Percentiles rank a stretch among this genome's conserved stretches.
Evolutionary conservation across 2,797 vertebrate species (phyloP).

Genomic region (Heterohyrax brucei): DNA sequence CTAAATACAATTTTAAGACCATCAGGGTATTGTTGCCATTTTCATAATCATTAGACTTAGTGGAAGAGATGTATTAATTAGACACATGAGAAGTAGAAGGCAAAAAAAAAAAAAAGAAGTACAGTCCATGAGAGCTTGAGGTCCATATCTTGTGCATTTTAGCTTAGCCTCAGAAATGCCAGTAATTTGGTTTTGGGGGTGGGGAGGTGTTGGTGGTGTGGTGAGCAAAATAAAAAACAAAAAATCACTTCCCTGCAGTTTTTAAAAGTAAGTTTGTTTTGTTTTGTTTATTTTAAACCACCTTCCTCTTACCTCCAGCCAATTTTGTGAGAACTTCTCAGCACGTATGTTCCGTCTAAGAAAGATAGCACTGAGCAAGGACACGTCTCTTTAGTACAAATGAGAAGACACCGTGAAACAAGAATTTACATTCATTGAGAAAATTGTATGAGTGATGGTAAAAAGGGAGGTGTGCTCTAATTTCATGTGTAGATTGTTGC

Average conservation of each 20-base stretch:
- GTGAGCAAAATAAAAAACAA: background rate
- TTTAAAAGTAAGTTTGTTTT: background rate
- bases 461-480: background rate
- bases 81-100: slow-evolving; percentile 64
- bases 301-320: background rate
- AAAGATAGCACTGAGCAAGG: background rate
- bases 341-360: background rate
- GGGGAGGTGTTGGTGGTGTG: too few relatives aligned
- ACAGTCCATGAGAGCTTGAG: background rate
- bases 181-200: background rate
- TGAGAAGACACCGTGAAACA: background rate
- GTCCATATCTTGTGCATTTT: slow-evolving; percentile 42
- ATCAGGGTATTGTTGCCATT: slow-evolving; percentile 82
- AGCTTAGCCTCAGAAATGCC: slow-evolving; percentile 53
- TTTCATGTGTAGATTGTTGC: background rate
- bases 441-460: background rate
- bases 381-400: slow-evolving; percentile 27
- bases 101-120: slow-evolving; percentile 21
- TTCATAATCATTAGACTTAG: slow-evolving; percentile 80
- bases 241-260: slow-evolving; percentile 27
- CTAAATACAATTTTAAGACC: slow-evolving; percentile 77
- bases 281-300: background rate
- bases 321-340: background rate
- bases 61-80: slow-evolving; percentile 78
- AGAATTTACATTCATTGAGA: slow-evolving; percentile 39